These are phyloP conservation scores for Pomacea canaliculata DNA, from an alignment of 2,888 invertebrate species.

Conservation along the genomic window DNA sequence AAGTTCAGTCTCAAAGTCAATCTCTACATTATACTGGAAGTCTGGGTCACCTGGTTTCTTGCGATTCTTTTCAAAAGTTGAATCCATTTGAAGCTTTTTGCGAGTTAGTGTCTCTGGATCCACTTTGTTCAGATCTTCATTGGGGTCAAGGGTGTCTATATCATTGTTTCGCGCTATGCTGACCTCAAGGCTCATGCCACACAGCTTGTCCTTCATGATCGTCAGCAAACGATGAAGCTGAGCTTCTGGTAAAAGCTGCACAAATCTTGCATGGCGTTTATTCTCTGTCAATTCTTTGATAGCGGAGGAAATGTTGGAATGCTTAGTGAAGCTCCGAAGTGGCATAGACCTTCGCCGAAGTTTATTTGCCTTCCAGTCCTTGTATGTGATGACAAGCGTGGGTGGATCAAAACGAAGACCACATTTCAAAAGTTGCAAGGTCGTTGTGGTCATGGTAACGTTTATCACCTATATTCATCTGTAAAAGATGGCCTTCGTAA, in stretches of 20 bases:
- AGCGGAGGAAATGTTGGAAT: conserved; percentile 64
- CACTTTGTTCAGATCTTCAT: conserved; percentile 72
- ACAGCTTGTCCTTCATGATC: conserved; percentile 70
- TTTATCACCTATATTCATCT: neutral
- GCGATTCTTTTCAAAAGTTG: conserved; percentile 70
- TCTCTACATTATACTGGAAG: conserved; percentile 72
- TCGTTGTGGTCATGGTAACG: conserved; percentile 11
- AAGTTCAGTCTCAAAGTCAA: conserved; percentile 65
- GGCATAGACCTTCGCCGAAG: conserved; percentile 71
- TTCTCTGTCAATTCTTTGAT: conserved; percentile 65
- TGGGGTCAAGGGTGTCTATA: conserved; percentile 69
- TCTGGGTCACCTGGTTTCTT: conserved; percentile 70
- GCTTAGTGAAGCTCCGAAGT: conserved; percentile 69
- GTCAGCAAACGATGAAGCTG: conserved; percentile 71
- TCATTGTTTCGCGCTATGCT: conserved; percentile 66
- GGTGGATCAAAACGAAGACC: conserved; percentile 69
- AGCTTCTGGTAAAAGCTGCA: conserved; percentile 65
- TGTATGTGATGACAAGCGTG: conserved; percentile 66
- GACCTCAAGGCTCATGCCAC: conserved; percentile 68
- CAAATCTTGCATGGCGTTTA: conserved; percentile 67
- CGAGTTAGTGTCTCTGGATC: conserved; percentile 62
- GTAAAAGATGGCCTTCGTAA: neutral
- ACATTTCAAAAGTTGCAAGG: conserved; percentile 56
- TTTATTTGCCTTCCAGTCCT: conserved; percentile 54
- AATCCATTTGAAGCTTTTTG: conserved; percentile 72